A percentile compares a stretch with the other conserved stretches of the same genome.
Evolutionary conservation across 1,140 invertebrate species (phyloP).

Genomic region (Lysiphlebus fabarum): DNA sequence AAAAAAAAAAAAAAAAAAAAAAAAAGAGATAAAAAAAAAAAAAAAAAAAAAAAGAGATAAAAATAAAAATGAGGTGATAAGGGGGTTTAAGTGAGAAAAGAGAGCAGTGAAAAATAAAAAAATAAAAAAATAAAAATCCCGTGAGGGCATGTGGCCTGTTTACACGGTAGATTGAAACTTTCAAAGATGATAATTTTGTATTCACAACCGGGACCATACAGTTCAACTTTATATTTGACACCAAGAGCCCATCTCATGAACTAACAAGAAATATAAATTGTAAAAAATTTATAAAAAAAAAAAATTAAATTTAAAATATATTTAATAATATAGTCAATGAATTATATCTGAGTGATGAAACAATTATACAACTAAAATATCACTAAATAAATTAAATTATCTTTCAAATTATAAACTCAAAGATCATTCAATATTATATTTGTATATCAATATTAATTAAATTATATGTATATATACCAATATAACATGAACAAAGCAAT

Average conservation of each 20-base stretch:
- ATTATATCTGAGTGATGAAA: too few relatives aligned
- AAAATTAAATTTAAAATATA: too few relatives aligned
- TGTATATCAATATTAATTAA: too few relatives aligned
- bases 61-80: not conserved
- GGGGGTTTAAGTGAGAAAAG: not conserved
- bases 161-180: constrained; percentile 43
- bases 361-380: too few relatives aligned
- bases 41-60: not conserved
- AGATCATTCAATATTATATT: too few relatives aligned
- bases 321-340: not conserved
- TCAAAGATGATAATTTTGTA: constrained; percentile 39
- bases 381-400: too few relatives aligned
- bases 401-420: too few relatives aligned
- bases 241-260: constrained; percentile 34
- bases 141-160: constrained; percentile 28
- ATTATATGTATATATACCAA: too few relatives aligned
- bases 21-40: not conserved
- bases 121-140: constrained; percentile 20
- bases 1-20: not conserved
- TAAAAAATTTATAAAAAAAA: too few relatives aligned
- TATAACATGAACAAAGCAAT: too few relatives aligned
- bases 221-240: constrained; percentile 39
- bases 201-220: constrained; percentile 32
- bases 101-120: not conserved
- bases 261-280: too few relatives aligned